Evolutionary conservation across 2,113 vertebrate species (phyloP).

Genomic region (Urocolius indicus): DNA sequence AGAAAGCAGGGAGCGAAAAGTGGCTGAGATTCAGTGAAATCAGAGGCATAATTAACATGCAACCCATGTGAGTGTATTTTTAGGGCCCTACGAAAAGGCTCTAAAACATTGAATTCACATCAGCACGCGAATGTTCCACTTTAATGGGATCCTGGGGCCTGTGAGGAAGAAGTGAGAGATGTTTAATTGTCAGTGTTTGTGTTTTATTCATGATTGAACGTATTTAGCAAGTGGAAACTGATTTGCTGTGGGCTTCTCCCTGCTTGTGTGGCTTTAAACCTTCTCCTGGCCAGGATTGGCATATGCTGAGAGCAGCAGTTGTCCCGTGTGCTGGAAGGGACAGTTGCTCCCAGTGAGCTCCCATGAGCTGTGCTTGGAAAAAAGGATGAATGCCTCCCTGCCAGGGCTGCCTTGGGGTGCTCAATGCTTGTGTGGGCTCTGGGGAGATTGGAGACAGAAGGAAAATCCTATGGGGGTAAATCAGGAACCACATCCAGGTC

Average conservation of each 20-base stretch:
- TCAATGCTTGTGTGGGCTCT: background rate
- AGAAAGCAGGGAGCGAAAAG: conserved; percentile 9
- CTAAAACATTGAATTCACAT: conserved; percentile 19
- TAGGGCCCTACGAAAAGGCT: conserved; percentile 47
- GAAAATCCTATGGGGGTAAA: background rate
- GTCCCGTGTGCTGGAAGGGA: background rate
- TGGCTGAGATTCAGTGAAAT: conserved; percentile 17
- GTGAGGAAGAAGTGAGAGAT: conserved; percentile 29
- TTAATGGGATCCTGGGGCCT: conserved; percentile 60
- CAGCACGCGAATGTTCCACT: conserved; percentile 23
- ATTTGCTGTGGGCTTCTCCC: background rate
- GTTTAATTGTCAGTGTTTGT: conserved; percentile 47
- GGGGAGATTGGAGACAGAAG: background rate
- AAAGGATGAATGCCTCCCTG: background rate
- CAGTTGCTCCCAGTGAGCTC: fast-evolving
- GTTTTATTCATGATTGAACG: conserved; percentile 39
- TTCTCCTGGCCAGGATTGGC: background rate
- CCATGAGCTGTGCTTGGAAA: background rate
- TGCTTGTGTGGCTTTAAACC: background rate
- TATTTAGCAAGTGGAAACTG: background rate
- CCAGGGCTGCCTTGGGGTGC: background rate
- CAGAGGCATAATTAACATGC: conserved; percentile 46
- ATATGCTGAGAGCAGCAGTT: background rate
- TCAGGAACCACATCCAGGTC: fast-evolving
- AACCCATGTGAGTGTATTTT: conserved; percentile 41